Evolutionary conservation across 2,888 invertebrate genomes (phyloP).

Genomic region (Agriopis leucophaearia): DNA sequence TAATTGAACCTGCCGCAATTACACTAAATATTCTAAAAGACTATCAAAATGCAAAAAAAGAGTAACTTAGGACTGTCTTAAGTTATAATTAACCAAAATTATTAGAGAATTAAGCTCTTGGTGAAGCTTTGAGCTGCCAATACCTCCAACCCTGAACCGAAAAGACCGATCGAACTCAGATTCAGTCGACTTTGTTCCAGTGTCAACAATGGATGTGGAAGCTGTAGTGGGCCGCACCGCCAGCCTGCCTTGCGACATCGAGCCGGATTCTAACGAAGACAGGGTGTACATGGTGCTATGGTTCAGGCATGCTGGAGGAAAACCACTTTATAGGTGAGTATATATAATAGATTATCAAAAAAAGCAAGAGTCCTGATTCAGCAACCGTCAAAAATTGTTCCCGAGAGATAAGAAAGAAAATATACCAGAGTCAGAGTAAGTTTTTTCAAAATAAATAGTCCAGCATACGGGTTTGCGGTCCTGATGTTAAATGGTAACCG

Average conservation of each 20-base stretch:
- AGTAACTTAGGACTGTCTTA: no score
- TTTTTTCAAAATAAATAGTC: no score
- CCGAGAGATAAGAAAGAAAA: no score
- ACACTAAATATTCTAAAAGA: no score
- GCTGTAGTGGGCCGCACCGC: slow-evolving; percentile 94
- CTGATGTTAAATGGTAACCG: no score
- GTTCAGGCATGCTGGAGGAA: slow-evolving; percentile 94
- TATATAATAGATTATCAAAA: neutral
- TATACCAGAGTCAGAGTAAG: no score
- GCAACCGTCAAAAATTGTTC: no score
- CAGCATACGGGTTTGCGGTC: no score
- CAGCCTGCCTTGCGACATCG: slow-evolving; percentile 95
- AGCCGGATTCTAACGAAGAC: slow-evolving; percentile 93
- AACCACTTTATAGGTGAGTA: slow-evolving; percentile 95
- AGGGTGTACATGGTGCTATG: slow-evolving; percentile 96
- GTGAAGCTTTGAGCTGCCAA: neutral
- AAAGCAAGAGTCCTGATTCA: neutral
- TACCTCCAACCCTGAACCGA: slow-evolving; percentile 1
- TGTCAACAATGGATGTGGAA: slow-evolving; percentile 88
- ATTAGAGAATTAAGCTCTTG: neutral
- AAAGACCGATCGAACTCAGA: slow-evolving; percentile 60
- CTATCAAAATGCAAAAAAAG: neutral
- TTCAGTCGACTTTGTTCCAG: slow-evolving; percentile 82
- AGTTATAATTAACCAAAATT: neutral
- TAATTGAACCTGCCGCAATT: no score